Percentiles rank a stretch among this genome's conserved stretches.
phyloP scores from a whole-genome alignment of 1,140 invertebrate species.

The Ips nitidus region DNA sequence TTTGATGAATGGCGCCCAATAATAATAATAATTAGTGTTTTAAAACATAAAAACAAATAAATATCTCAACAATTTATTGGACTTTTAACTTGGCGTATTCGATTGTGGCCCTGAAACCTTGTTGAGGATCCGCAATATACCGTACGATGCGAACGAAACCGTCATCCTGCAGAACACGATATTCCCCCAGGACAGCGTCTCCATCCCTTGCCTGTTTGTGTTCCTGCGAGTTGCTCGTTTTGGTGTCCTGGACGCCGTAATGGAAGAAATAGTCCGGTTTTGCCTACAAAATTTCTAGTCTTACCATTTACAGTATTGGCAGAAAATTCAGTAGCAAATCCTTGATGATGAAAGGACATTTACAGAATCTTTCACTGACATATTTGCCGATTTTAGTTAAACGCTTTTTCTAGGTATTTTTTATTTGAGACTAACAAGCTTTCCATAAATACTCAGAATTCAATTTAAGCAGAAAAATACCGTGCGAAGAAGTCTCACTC shows the following conservation, averaged over 20 bases:
- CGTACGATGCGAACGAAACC: conserved; percentile 64
- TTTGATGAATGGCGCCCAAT: no score
- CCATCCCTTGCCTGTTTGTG: conserved; percentile 69
- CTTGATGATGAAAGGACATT: neutral
- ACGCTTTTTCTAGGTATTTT: neutral
- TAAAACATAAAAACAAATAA: no score
- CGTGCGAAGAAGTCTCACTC: no score
- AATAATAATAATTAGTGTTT: no score
- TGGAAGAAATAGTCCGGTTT: conserved; percentile 68
- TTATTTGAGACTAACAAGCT: neutral
- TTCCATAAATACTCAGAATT: no score
- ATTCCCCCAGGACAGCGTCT: conserved; percentile 68
- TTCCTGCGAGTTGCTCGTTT: conserved; percentile 68
- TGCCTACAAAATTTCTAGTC: conserved; percentile 50
- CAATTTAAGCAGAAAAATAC: no score
- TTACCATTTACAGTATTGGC: neutral
- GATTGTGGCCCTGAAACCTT: conserved; percentile 57
- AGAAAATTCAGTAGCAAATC: conserved; percentile 7
- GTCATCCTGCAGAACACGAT: conserved; percentile 66
- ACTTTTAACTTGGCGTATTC: conserved; percentile 32
- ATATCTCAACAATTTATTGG: no score
- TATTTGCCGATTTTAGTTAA: neutral
- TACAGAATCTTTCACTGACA: neutral
- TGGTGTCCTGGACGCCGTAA: conserved; percentile 69
- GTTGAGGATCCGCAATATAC: conserved; percentile 57